Conservation (phyloP, 2,113 vertebrate species). For the Dipodomys ordii region DNA sequence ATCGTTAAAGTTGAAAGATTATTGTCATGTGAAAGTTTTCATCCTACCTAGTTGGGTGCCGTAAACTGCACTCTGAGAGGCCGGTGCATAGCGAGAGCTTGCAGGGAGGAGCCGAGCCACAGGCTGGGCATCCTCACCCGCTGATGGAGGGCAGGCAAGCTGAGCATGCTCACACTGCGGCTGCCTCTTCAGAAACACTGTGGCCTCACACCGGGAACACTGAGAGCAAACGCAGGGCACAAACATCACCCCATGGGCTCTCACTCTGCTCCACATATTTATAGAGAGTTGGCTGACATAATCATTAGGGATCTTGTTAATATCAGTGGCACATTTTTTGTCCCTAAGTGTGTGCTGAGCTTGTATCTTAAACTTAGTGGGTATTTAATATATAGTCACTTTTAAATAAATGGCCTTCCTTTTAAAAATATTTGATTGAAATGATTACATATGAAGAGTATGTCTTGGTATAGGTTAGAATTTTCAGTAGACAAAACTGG, state of each 20-base stretch:
- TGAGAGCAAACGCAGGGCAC: background rate
- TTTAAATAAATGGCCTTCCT: background rate
- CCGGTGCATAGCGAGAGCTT: too few relatives aligned
- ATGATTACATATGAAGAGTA: background rate
- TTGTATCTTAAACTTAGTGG: background rate
- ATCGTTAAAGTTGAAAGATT: background rate
- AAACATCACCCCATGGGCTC: background rate
- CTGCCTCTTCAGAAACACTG: background rate
- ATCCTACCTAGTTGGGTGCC: background rate
- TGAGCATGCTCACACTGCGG: background rate
- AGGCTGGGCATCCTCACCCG: too few relatives aligned
- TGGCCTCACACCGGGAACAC: too few relatives aligned
- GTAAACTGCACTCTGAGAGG: background rate
- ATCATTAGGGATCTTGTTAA: background rate
- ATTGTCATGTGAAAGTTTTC: background rate
- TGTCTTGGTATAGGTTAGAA: background rate
- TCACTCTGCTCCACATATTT: background rate
- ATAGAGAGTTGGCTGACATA: background rate
- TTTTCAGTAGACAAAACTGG: background rate
- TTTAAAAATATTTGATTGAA: background rate
- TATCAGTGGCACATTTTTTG: background rate
- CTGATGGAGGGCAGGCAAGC: background rate
- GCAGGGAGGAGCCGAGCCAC: too few relatives aligned
- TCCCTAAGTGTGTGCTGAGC: background rate
- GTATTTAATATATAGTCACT: constrained; percentile 42